Percentiles rank a stretch among this genome's conserved stretches.
phyloP scores from a whole-genome alignment of 2,888 invertebrate species.

The Gonocerus acuteangulatus region DNA sequence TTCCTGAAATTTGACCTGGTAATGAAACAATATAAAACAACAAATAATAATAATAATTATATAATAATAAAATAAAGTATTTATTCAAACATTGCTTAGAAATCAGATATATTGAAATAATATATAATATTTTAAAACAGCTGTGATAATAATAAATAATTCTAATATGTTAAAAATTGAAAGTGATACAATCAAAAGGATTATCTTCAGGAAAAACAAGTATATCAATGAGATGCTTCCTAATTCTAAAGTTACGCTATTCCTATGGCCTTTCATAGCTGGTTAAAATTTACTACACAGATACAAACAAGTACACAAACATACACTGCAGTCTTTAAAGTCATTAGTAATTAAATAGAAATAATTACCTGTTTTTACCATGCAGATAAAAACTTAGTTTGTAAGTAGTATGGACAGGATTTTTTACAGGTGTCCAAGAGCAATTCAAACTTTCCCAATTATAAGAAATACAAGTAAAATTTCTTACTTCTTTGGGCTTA shows the following conservation, averaged over 20 bases:
- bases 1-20: conserved; percentile 14
- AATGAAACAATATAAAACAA: background rate
- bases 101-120: background rate
- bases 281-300: too few relatives aligned
- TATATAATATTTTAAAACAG: conserved; percentile 5
- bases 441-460: conserved; percentile 70
- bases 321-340: too few relatives aligned
- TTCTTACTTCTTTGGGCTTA: conserved; percentile 55
- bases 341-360: too few relatives aligned
- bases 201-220: too few relatives aligned
- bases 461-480: conserved; percentile 64
- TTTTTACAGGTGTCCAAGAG: conserved; percentile 57
- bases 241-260: too few relatives aligned
- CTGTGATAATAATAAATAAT: too few relatives aligned
- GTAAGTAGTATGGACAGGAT: conserved; percentile 53
- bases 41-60: background rate
- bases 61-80: too few relatives aligned
- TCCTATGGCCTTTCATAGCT: too few relatives aligned
- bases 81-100: conserved; percentile 35
- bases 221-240: too few relatives aligned
- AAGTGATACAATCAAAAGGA: too few relatives aligned
- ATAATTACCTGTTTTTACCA: conserved; percentile 7
- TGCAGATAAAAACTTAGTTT: conserved; percentile 20
- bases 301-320: too few relatives aligned
- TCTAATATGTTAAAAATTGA: too few relatives aligned